A percentile compares a stretch with the other conserved stretches of the same genome.
Conservation (phyloP, 1,140 invertebrate genomes). For the Drosophila sulfurigaster region DNA sequence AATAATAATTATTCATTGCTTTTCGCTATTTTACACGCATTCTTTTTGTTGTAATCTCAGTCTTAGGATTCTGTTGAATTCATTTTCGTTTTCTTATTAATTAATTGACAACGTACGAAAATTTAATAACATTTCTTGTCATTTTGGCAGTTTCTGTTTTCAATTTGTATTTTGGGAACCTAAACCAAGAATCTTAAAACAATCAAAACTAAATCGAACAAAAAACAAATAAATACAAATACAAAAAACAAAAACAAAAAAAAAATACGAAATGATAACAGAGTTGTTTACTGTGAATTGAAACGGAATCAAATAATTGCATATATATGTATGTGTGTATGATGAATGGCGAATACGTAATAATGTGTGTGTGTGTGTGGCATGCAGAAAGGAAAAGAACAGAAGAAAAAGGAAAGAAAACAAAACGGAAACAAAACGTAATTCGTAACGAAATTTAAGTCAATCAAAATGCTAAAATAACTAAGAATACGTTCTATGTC, state of each 20-base stretch:
- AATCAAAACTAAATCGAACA: neutral
- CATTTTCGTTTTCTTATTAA: slow-evolving; percentile 34
- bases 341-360: slow-evolving; percentile 15
- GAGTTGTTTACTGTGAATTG: slow-evolving; percentile 22
- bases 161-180: slow-evolving; percentile 36
- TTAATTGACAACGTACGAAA: slow-evolving; percentile 31
- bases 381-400: neutral
- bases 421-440: slow-evolving; percentile 9
- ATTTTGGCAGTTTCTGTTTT: slow-evolving; percentile 45
- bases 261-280: slow-evolving; percentile 12
- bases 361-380: slow-evolving; percentile 13
- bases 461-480: slow-evolving; percentile 18
- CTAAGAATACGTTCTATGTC: slow-evolving; percentile 2
- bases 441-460: slow-evolving; percentile 17
- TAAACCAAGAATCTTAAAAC: slow-evolving; percentile 28
- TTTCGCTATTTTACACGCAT: slow-evolving; percentile 20
- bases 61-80: slow-evolving; percentile 54
- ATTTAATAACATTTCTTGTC: slow-evolving; percentile 10
- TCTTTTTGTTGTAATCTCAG: slow-evolving; percentile 53
- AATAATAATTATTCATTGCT: slow-evolving; percentile 20
- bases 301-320: slow-evolving; percentile 2
- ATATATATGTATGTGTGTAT: slow-evolving; percentile 1
- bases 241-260: slow-evolving; percentile 3
- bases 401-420: slow-evolving; percentile 16
- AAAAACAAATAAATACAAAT: slow-evolving; percentile 3